Conservation (phyloP, 2,797 vertebrate species). For the Eurystomus glaucurus region DNA sequence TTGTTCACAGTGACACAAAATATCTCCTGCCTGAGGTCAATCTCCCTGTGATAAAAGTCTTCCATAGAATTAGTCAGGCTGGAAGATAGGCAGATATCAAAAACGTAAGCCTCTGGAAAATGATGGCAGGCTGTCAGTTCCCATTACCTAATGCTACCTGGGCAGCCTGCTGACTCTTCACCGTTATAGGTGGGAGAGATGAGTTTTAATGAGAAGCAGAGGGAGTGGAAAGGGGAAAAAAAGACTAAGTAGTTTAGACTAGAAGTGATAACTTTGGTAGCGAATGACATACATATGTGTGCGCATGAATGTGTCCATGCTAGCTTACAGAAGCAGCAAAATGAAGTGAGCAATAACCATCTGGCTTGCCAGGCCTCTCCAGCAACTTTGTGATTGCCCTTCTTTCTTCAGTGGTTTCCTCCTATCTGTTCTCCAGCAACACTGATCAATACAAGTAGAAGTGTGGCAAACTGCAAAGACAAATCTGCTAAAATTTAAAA, state of each 20-base stretch:
- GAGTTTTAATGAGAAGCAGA: slow-evolving; percentile 71
- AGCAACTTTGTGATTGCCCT: background rate
- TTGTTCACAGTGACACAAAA: slow-evolving; percentile 53
- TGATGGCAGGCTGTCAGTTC: slow-evolving; percentile 59
- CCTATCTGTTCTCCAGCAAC: background rate
- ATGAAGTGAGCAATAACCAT: background rate
- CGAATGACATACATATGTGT: background rate
- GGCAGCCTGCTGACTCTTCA: slow-evolving; percentile 49
- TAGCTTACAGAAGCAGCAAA: rapidly evolving
- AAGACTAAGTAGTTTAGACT: background rate
- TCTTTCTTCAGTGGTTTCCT: background rate
- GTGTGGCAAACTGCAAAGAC: background rate
- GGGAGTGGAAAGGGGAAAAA: background rate
- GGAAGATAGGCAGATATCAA: slow-evolving; percentile 59
- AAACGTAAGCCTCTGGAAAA: slow-evolving; percentile 13
- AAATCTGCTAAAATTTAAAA: background rate
- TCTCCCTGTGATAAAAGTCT: slow-evolving; percentile 61
- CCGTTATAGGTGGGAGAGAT: background rate
- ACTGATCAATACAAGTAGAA: background rate
- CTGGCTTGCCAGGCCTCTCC: background rate
- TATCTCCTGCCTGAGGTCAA: slow-evolving; percentile 61
- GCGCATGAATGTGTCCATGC: background rate
- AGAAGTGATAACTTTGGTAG: background rate
- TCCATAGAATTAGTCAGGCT: slow-evolving; percentile 42
- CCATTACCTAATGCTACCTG: slow-evolving; percentile 42